phyloP scores from a whole-genome alignment of 2,888 invertebrate genomes.

The Agriopis aurantiaria region DNA sequence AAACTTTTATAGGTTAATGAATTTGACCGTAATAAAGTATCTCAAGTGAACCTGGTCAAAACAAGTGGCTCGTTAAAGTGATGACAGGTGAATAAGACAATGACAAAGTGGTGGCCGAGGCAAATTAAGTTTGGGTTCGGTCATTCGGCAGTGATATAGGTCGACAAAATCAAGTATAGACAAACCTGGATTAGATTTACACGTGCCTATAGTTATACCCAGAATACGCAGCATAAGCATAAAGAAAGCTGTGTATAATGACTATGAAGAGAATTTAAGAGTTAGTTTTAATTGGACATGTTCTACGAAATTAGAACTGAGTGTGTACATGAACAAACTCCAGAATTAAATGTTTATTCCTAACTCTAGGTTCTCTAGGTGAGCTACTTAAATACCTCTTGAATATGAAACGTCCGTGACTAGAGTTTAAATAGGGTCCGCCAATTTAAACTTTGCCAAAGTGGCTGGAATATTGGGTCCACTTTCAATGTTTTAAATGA shows the following conservation, averaged over 20 bases:
- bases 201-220: too few relatives aligned
- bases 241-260: neutral
- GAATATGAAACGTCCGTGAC: conserved; percentile 17
- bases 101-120: too few relatives aligned
- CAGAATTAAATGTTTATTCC: neutral
- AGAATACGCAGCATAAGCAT: too few relatives aligned
- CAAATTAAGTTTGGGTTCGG: too few relatives aligned
- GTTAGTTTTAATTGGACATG: neutral
- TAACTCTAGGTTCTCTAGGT: neutral
- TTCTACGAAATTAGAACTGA: neutral
- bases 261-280: neutral
- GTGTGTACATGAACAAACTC: neutral
- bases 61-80: too few relatives aligned
- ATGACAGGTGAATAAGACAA: too few relatives aligned
- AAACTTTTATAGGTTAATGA: too few relatives aligned
- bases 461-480: conserved; percentile 11
- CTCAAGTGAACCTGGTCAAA: too few relatives aligned
- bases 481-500: conserved; percentile 1
- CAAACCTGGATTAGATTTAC: too few relatives aligned
- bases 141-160: too few relatives aligned
- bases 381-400: conserved; percentile 4
- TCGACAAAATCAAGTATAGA: too few relatives aligned
- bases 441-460: conserved; percentile 19
- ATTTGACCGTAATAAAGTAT: too few relatives aligned
- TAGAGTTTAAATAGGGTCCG: conserved; percentile 4